These are phyloP conservation scores for Kobus ellipsiprymnus DNA, from an alignment of 2,113 vertebrate genomes.

Conservation along the genomic window DNA sequence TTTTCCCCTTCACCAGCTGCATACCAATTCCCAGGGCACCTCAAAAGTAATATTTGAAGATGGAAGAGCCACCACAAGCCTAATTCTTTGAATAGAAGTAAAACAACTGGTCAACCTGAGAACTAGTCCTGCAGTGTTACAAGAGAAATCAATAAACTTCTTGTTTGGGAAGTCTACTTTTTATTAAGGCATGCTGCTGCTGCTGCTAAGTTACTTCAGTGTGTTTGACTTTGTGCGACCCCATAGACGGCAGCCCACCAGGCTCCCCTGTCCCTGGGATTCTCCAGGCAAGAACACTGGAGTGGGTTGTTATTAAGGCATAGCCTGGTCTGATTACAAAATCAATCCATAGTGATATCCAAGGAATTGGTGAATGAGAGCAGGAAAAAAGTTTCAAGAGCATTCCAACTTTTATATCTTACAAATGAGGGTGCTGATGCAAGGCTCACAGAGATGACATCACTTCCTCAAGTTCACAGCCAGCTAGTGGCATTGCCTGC, in stretches of 20 bases:
- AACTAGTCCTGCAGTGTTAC: not conserved
- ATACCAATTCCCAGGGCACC: not conserved
- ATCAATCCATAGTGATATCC: not conserved
- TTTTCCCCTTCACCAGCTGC: not conserved
- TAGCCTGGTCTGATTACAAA: not conserved
- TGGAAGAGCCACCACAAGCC: not conserved
- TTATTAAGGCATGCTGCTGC: not conserved
- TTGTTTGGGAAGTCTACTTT: not conserved
- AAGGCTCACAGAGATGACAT: not conserved
- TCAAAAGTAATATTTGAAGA: not conserved
- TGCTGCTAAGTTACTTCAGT: too few relatives aligned
- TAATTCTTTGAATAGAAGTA: not conserved
- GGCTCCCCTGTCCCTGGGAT: too few relatives aligned
- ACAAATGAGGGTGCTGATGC: not conserved
- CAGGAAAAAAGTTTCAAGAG: not conserved
- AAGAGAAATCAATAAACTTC: not conserved
- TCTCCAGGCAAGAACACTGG: too few relatives aligned
- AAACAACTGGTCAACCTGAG: not conserved
- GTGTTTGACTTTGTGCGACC: too few relatives aligned
- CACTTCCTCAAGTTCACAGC: not conserved
- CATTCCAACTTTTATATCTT: not conserved
- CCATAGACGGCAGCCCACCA: too few relatives aligned
- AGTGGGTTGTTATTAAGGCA: not conserved
- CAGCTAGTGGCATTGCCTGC: not conserved
- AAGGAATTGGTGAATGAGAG: not conserved